phyloP scores from a whole-genome alignment of 2,888 invertebrate genomes.

The Anoplius nigerrimus region DNA sequence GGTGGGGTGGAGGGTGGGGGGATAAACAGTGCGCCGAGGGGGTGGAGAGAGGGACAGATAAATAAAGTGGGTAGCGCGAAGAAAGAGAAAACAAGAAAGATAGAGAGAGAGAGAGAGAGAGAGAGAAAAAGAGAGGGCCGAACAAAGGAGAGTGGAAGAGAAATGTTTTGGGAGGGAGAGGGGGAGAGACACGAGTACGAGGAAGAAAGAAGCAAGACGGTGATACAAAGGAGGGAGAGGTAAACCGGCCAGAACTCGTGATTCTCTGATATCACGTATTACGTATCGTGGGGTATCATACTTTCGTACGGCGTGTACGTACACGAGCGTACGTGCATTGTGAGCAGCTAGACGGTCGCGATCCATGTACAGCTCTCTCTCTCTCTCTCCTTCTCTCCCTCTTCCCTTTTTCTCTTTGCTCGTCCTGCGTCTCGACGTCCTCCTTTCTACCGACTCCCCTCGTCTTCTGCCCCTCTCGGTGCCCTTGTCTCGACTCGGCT shows the following conservation, averaged over 20 bases:
- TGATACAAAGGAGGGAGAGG: conserved; percentile 12
- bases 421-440: neutral
- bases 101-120: neutral
- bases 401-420: neutral
- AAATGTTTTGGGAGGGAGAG: neutral
- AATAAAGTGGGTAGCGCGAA: neutral
- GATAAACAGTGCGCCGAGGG: too few relatives aligned
- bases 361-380: conserved; percentile 16
- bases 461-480: neutral
- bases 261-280: conserved; percentile 52
- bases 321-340: neutral
- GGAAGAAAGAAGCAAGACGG: conserved; percentile 9
- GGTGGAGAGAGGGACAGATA: conserved; percentile 20
- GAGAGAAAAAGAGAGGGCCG: neutral
- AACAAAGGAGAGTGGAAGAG: neutral
- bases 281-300: conserved; percentile 41
- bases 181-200: conserved; percentile 20
- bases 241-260: conserved; percentile 46
- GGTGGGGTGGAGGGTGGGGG: too few relatives aligned
- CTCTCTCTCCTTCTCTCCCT: conserved; percentile 11
- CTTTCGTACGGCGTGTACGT: neutral
- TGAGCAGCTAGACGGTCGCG: too few relatives aligned
- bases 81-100: neutral
- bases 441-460: conserved; percentile 8
- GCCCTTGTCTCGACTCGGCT: neutral